Conservation (phyloP, 2,888 invertebrate genomes). For the Rhopalosiphum nymphaeae region DNA sequence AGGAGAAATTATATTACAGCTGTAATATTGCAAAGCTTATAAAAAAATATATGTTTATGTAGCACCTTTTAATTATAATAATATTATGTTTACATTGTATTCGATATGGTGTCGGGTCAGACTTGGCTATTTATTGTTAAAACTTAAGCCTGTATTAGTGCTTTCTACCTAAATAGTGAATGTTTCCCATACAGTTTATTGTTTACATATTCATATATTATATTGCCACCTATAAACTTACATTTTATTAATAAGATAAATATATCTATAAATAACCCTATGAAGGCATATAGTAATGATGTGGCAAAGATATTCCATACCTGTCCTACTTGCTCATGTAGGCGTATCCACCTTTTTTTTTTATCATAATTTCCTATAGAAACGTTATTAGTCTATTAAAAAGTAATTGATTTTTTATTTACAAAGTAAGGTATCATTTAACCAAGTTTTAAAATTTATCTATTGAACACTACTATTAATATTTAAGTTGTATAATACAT, state of each 20-base stretch:
- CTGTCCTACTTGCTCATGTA: constrained; percentile 36
- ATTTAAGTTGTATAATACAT: background rate
- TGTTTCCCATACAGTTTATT: background rate
- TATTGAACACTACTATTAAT: background rate
- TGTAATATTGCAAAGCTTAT: constrained; percentile 64
- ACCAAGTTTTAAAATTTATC: background rate
- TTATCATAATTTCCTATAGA: background rate
- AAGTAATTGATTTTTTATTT: background rate
- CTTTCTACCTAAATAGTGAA: background rate
- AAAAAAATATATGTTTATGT: background rate
- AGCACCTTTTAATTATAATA: constrained; percentile 47
- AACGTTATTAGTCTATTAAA: background rate
- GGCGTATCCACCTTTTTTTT: constrained; percentile 45
- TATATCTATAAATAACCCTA: background rate
- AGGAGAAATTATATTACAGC: constrained; percentile 53
- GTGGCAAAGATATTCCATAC: constrained; percentile 32
- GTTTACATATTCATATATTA: background rate
- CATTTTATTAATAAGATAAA: background rate
- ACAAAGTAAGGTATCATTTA: background rate
- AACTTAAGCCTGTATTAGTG: background rate
- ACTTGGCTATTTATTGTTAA: background rate
- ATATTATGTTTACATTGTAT: background rate
- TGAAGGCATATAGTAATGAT: constrained; percentile 25
- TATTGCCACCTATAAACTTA: background rate
- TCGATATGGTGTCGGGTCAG: constrained; percentile 46